Base-by-base conservation (phyloP, 2,797 vertebrate genomes). In the Helostoma temminkii region DNA sequence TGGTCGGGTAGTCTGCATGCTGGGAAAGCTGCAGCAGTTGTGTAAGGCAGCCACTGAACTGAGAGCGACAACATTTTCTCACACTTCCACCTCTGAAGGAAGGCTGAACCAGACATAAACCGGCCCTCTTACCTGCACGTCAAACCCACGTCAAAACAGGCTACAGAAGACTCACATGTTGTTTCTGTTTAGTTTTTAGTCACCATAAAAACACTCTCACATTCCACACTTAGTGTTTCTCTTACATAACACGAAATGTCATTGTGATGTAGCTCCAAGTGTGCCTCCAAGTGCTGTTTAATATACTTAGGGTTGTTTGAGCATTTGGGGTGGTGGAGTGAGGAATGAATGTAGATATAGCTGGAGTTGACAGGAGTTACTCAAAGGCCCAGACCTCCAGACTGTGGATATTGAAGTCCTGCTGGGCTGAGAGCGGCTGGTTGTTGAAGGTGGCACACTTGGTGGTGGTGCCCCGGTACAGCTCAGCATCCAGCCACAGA, bases 371-470 rank as follows among this genome's bases (percentile, higher is more conserved):
- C n/a, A 1, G 42, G 39, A 30, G 80, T 86, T 92, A 94, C 74
- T 94, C 92, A 9, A 95, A 95, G 80, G 85, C 86, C 98, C 98
- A 99, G 18, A 99, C 96, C 93, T 99, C 98, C 55, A 99, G 87
- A 54, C 97, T 96, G 82, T 98, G 98, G 88, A 98, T 92, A 88
- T 94, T 97, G 94, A 99, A 99, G 93, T 99, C 98, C 90, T 97
- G 96, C 82, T 95, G 96, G 72, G 95, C 84, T 36, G 97, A 96
- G 62, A 99, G 94, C 1, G 96, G 96, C 84, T 96, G 96, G 88
- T 99, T 99, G 89, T 96, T 96, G 89, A 99, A 99, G 77, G 98
- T 99, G 85, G 94, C 95, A 72, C 98, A 99, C 81, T 93, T 93
- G 75, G 95, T 96, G 83, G 97, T 98, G 80, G 97, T 95, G 59